Evolutionary conservation across 2,888 invertebrate genomes (phyloP), one percentile per base, ranked within the genome.

Genomic region (Netelia inedita): DNA sequence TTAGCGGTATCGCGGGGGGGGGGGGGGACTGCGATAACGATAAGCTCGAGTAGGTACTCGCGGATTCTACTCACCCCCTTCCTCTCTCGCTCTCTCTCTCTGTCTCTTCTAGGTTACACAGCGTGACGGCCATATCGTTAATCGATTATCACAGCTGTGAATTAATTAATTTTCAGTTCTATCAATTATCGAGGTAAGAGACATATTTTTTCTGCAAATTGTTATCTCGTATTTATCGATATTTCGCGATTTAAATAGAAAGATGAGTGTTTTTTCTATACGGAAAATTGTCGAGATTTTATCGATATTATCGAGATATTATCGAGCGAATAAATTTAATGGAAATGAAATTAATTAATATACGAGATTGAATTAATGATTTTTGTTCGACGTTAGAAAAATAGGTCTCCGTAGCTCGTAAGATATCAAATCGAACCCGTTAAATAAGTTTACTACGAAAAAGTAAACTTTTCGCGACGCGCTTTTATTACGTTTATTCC

Each of bases 1-100:
- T 79, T 72, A 72, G 65, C 43, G 23, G 73, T 73, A 66, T 65
- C 71, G 57, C 55, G n/a, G 50, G 65, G 63, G 72, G 65, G n/a
- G 50, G 65, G 63, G 72, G 65, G 65, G 73, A 46, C 55, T 65
- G 43, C 55, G 65, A 75, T 75, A 59, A 57, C 57, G 55, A 76
- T 66, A 66, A 55, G 57, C 57, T 43, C 23, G 57, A 53, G n/a
- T n/a, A n/a, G 43, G 21, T 21, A 11, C 79, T 16, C 55, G 41
- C 55, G 28, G 35, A 75, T 75, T 41, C 53, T 53, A 1, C 6
- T 41, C 65, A 23, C 16, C 1, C 14, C 66, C 16, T 66, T 76
- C 59, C 79, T 78, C 79, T 78, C 78, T 72, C 0, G 53, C 14
- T 16, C n/a, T 66, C 9, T 63, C 10, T 23, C 16, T 35, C 8